These are phyloP conservation scores for Oreortyx pictus DNA, from an alignment of 2,797 vertebrate genomes.

Conservation along the genomic window DNA sequence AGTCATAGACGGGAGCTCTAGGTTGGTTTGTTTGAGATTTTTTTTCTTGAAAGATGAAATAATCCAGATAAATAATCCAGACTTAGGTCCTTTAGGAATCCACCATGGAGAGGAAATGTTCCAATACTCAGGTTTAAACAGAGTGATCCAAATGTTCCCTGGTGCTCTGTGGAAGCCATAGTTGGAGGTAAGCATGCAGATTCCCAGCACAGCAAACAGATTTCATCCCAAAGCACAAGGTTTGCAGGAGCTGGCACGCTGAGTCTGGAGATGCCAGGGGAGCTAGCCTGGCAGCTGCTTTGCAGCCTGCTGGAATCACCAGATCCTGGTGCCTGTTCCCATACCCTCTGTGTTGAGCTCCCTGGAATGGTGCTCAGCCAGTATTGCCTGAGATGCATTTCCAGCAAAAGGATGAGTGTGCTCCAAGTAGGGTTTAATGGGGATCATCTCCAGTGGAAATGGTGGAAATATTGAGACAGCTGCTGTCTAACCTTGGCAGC, in stretches of 20 bases:
- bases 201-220: neutral
- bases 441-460: neutral
- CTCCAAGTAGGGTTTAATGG: neutral
- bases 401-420: neutral
- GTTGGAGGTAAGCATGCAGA: neutral
- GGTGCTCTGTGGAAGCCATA: neutral
- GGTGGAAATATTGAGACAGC: neutral
- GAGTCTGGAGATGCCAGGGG: neutral
- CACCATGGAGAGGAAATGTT: accelerated
- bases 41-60: neutral
- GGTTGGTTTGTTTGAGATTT: neutral
- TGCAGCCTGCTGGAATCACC: neutral
- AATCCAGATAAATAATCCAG: neutral
- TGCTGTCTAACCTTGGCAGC: neutral
- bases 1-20: accelerated
- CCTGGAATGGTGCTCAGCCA: neutral
- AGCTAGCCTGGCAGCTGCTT: neutral
- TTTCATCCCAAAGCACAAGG: neutral
- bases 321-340: accelerated
- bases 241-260: neutral
- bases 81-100: neutral
- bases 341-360: accelerated
- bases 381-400: neutral
- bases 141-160: neutral
- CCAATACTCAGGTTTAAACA: neutral